These are phyloP conservation scores for Eupithecia centaureata DNA, from an alignment of 2,888 invertebrate genomes.

Conservation along the genomic window DNA sequence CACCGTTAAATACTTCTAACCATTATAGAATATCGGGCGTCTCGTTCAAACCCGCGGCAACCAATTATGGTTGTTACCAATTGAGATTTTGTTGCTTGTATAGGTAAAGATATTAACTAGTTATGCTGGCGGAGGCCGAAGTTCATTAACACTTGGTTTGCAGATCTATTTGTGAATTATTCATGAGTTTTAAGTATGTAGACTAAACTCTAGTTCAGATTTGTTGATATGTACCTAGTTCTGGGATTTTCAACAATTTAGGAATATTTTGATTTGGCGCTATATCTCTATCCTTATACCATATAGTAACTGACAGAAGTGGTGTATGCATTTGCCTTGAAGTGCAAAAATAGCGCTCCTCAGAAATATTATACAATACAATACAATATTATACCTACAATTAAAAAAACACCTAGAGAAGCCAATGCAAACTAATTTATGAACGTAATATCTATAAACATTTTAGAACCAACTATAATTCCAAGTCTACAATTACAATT, in stretches of 20 bases:
- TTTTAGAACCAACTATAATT: conserved; percentile 2
- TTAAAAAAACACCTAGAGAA: background rate
- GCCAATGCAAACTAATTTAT: background rate
- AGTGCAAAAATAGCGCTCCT: background rate
- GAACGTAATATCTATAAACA: background rate
- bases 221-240: background rate
- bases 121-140: conserved; percentile 18
- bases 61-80: conserved; percentile 71
- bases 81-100: conserved; percentile 65
- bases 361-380: no score
- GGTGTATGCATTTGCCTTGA: background rate
- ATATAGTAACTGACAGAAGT: background rate
- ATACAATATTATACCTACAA: background rate
- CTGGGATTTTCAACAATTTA: background rate
- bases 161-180: conserved; percentile 20
- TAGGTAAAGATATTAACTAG: conserved; percentile 43
- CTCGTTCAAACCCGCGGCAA: conserved; percentile 74
- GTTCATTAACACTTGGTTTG: conserved; percentile 31
- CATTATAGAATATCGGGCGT: conserved; percentile 77
- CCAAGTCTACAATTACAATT: background rate
- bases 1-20: conserved; percentile 82
- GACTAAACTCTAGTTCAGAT: conserved; percentile 5
- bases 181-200: conserved; percentile 16
- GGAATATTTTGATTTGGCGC: background rate
- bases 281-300: background rate